These are phyloP conservation scores for Parascotia fuliginaria DNA, from an alignment of 2,888 invertebrate species.

Conservation along the genomic window DNA sequence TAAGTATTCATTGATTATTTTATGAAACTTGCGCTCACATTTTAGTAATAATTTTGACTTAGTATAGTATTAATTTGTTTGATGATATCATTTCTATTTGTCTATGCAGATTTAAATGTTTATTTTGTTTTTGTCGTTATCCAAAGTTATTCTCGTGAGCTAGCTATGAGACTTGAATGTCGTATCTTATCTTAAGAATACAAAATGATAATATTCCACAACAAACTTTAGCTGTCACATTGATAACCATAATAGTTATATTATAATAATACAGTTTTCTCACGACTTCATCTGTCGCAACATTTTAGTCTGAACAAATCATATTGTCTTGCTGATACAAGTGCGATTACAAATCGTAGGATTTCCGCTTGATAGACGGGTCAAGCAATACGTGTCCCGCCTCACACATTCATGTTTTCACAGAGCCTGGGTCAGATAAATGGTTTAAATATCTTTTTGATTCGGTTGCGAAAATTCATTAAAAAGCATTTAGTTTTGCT, in stretches of 20 bases:
- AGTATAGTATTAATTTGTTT: neutral
- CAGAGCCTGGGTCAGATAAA: too few species aligned
- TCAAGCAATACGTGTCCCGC: too few species aligned
- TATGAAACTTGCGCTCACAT: neutral
- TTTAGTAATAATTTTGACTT: neutral
- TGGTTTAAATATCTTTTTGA: too few species aligned
- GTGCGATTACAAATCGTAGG: too few species aligned
- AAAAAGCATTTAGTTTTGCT: too few species aligned
- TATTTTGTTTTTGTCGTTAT: neutral
- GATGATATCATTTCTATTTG: neutral
- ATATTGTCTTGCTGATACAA: too few species aligned
- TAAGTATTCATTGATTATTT: neutral
- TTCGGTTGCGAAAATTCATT: too few species aligned
- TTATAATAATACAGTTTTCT: neutral
- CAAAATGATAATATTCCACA: slow-evolving; percentile 20
- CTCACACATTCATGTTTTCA: too few species aligned
- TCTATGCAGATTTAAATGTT: too few species aligned
- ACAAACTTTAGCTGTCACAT: slow-evolving; percentile 22
- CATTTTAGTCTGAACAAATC: neutral
- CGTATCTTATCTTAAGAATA: slow-evolving; percentile 13
- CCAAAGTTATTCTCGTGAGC: slow-evolving; percentile 10
- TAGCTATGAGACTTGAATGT: slow-evolving; percentile 11
- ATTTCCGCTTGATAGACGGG: too few species aligned
- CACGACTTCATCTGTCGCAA: slow-evolving; percentile 1
- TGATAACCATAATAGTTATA: slow-evolving; percentile 19